phyloP scores from a whole-genome alignment of 2,888 invertebrate genomes.

The Margaritifera margaritifera region DNA sequence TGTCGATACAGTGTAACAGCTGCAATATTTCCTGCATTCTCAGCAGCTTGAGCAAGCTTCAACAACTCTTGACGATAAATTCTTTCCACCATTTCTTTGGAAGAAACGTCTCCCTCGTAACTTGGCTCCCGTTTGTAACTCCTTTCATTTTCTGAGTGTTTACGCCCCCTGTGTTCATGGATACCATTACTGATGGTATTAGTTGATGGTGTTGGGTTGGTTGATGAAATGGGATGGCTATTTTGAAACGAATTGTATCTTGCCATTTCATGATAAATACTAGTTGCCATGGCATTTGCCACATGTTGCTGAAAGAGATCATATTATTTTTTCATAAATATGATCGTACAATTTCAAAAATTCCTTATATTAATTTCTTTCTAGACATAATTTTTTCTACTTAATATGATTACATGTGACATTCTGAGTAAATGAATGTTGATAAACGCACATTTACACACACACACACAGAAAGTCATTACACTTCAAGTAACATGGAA shows the following conservation, averaged over 20 bases:
- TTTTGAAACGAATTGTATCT: slow-evolving; percentile 74
- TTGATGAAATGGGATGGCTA: slow-evolving; percentile 20
- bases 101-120: slow-evolving; percentile 42
- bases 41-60: slow-evolving; percentile 84
- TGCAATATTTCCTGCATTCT: slow-evolving; percentile 69
- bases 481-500: too few relatives aligned
- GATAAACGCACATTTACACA: too few relatives aligned
- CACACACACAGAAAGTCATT: too few relatives aligned
- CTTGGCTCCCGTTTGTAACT: slow-evolving; percentile 29
- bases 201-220: slow-evolving; percentile 19
- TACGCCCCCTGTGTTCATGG: slow-evolving; percentile 18
- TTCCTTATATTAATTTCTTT: too few relatives aligned
- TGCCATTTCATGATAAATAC: slow-evolving; percentile 81
- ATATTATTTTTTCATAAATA: background rate
- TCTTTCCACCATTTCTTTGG: slow-evolving; percentile 82
- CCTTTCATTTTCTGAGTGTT: slow-evolving; percentile 23
- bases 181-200: slow-evolving; percentile 9
- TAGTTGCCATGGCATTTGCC: slow-evolving; percentile 66
- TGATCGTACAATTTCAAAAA: too few relatives aligned
- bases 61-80: slow-evolving; percentile 81
- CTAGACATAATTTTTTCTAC: too few relatives aligned
- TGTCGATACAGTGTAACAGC: slow-evolving; percentile 88
- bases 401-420: too few relatives aligned
- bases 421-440: too few relatives aligned
- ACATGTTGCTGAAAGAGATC: slow-evolving; percentile 60